Base-by-base conservation (phyloP, 1,140 invertebrate genomes). In the Zophobas atratus region DNA sequence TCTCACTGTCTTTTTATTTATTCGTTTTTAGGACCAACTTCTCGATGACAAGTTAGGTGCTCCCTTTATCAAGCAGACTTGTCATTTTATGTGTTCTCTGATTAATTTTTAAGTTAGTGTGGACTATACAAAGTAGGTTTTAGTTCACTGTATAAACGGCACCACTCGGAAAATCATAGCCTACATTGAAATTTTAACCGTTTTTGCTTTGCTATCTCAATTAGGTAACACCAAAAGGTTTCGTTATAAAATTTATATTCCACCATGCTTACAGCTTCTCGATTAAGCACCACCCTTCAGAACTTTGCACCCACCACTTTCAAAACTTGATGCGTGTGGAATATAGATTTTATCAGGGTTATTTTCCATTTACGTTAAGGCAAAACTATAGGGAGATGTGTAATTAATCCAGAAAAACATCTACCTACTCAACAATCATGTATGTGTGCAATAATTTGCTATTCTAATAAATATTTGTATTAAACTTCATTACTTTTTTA, bases 401-500 rank as follows among this genome's bases (percentile, higher is more conserved):
- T 53, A 41, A 67, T 43, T 67, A 43, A 41, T 39, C 60, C 39
- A 67, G 35, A 78, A 56, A 75, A 63, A 77, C 71, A 79, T 81
- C 79, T 79, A 82, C 75, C 73, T 78, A 81, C 57, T 81, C 75
- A 82, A 84, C 81, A 82, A 84, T 84, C 82, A 84, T 84, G 78
- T 84, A 80, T 76, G 73, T 82, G 81, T 83, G 83, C 82, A 84
- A 84, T 84, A 83, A 84, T 84, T 84, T 84, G 83, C 83, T 84
- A 84, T 83, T 83, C 82, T 82, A 84, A 83, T 84, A 84, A 84
- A 83, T 43, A 82, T 84, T 83, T 84, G 79, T 83, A 83, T 77
- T 75, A 83, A 79, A 82, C 1, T 51, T 51, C 8, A 70, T 35
- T 2, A 41, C 8, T 60, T 4, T 72, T 72, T 51, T 51, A 72